Percentiles rank a stretch among this genome's conserved stretches.
phyloP scores from a whole-genome alignment of 1,140 invertebrate species.

The Spodoptera frugiperda region DNA sequence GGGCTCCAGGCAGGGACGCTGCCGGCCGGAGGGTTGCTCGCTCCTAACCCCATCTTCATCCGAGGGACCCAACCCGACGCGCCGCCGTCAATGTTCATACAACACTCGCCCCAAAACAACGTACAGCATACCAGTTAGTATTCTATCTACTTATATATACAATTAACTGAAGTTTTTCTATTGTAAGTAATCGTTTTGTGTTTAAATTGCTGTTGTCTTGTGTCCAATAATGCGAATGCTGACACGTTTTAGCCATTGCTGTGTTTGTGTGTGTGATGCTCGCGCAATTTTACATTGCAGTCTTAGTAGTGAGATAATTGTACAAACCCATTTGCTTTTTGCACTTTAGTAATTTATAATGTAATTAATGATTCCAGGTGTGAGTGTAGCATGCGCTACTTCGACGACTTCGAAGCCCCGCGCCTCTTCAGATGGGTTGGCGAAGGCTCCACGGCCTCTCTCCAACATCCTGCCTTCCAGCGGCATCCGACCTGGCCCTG shows the following conservation, averaged over 20 bases:
- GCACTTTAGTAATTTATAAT: neutral
- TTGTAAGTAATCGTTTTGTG: too few relatives aligned
- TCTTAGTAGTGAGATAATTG: too few relatives aligned
- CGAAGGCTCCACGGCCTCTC: conserved; percentile 87
- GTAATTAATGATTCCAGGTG: conserved; percentile 55
- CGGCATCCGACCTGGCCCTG: conserved; percentile 90
- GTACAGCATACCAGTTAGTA: conserved; percentile 76
- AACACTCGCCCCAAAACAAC: conserved; percentile 91
- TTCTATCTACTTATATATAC: conserved; percentile 47
- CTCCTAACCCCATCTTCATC: conserved; percentile 94
- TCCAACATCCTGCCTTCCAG: conserved; percentile 90
- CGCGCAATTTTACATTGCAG: too few relatives aligned
- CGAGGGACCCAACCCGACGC: conserved; percentile 91
- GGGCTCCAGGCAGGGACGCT: conserved; percentile 87
- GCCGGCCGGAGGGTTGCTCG: conserved; percentile 82
- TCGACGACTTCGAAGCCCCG: conserved; percentile 70
- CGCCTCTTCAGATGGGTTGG: conserved; percentile 78
- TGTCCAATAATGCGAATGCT: conserved; percentile 1
- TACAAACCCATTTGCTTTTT: too few relatives aligned
- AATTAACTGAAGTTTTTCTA: too few relatives aligned
- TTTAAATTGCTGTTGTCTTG: neutral
- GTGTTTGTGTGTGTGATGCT: too few relatives aligned
- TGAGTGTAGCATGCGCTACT: conserved; percentile 69
- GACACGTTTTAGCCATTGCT: too few relatives aligned
- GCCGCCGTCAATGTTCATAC: conserved; percentile 92